Conservation (phyloP, 2,888 invertebrate genomes). For the Drosophila pseudotalamancana region DNA sequence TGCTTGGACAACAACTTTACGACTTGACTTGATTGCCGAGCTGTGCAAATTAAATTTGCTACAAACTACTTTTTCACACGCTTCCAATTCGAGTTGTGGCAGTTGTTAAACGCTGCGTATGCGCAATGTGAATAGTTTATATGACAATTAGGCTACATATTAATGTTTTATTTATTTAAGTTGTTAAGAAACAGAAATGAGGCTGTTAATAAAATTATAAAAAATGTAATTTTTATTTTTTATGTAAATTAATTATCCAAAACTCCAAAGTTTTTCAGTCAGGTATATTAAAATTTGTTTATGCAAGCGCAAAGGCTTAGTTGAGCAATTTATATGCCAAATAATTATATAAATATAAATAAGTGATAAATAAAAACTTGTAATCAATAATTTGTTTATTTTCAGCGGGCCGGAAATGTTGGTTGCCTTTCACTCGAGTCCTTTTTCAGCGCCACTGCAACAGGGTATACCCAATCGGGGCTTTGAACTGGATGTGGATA, state of each 20-base stretch:
- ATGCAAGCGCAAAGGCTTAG: no score
- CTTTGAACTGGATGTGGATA: conserved; percentile 94
- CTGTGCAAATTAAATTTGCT: conserved; percentile 73
- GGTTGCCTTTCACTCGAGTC: conserved; percentile 94
- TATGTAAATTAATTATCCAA: no score
- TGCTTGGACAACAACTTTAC: conserved; percentile 55
- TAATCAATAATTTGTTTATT: background rate
- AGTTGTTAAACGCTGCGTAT: background rate
- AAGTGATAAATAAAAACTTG: no score
- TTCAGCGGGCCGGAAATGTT: conserved; percentile 92
- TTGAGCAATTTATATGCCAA: no score
- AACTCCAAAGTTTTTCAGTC: background rate
- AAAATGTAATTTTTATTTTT: background rate
- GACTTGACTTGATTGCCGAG: conserved; percentile 66
- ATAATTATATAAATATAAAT: no score
- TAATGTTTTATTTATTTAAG: no score
- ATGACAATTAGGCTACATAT: background rate
- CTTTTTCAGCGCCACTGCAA: conserved; percentile 91
- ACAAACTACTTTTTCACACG: conserved; percentile 60
- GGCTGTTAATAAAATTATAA: no score
- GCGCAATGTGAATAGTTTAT: background rate
- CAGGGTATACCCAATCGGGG: conserved; percentile 89
- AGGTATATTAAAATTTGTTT: background rate
- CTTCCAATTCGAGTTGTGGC: conserved; percentile 60
- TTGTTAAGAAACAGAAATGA: no score